A percentile compares a stretch with the other conserved stretches of the same genome.
These are phyloP conservation scores for Acheta domesticus DNA, from an alignment of 2,888 invertebrate species.

Conservation along the genomic window DNA sequence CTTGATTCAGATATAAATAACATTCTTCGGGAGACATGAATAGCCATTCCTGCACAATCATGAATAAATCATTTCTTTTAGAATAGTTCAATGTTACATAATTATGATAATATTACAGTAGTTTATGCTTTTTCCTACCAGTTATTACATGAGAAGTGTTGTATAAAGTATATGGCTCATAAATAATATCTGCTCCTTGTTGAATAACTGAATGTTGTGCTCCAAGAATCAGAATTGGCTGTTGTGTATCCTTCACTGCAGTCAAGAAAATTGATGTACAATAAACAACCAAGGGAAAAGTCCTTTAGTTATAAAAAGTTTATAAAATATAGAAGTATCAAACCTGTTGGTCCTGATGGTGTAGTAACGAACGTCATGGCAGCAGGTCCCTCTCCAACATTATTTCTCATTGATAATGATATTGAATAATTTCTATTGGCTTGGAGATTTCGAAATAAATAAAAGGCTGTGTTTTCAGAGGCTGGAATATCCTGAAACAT, in stretches of 20 bases:
- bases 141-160: constrained; percentile 54
- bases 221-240: constrained; percentile 66
- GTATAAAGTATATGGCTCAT: constrained; percentile 64
- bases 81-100: not conserved
- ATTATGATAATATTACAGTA: not conserved
- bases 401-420: constrained; percentile 76
- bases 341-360: constrained; percentile 62
- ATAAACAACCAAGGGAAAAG: not conserved
- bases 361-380: constrained; percentile 64
- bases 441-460: constrained; percentile 72
- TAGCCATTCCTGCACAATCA: constrained; percentile 61
- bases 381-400: constrained; percentile 73
- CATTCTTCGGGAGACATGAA: constrained; percentile 65
- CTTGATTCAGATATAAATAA: constrained; percentile 74
- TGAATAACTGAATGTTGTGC: constrained; percentile 65
- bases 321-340: constrained; percentile 3
- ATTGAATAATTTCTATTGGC: constrained; percentile 71
- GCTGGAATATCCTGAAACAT: constrained; percentile 67
- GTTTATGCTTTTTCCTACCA: constrained; percentile 42
- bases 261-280: not conserved
- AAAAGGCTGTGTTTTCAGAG: constrained; percentile 64
- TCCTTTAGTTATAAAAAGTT: constrained; percentile 27
- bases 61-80: not conserved
- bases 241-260: constrained; percentile 33
- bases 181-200: constrained; percentile 64